Evolutionary conservation across 1,140 invertebrate species (phyloP).

Genomic region (Neelides sp.): DNA sequence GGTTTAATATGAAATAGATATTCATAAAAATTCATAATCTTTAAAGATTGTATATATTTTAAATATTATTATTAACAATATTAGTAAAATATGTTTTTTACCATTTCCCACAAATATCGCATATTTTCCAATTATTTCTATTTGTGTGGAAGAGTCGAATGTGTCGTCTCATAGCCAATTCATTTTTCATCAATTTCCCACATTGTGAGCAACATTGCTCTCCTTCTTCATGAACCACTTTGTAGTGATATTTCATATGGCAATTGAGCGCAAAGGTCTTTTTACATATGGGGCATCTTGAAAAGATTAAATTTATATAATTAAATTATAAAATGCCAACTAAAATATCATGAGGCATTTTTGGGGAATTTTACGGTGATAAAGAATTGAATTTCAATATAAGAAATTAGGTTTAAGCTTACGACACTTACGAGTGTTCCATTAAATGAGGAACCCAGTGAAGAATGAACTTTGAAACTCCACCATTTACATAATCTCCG

Average conservation of each 20-base stretch:
- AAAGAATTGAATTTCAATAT: too few relatives aligned
- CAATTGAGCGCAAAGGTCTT: conserved; percentile 21
- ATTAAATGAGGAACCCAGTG: conserved; percentile 21
- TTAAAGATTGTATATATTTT: not conserved
- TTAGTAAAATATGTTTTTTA: conserved; percentile 4
- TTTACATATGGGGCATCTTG: conserved; percentile 16
- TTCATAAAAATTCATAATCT: too few relatives aligned
- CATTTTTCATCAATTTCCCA: conserved; percentile 21
- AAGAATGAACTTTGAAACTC: conserved; percentile 21
- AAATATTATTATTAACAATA: not conserved
- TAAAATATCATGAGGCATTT: not conserved
- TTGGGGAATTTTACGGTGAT: too few relatives aligned
- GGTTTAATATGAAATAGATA: too few relatives aligned
- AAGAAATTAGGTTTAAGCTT: too few relatives aligned
- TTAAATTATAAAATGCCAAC: not conserved
- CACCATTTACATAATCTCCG: conserved; percentile 15
- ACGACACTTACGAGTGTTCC: conserved; percentile 16
- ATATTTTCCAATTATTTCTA: conserved; percentile 18
- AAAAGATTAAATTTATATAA: not conserved
- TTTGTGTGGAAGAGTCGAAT: conserved; percentile 18
- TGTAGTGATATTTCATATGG: conserved; percentile 22
- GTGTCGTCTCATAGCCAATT: conserved; percentile 20
- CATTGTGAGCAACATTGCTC: conserved; percentile 16
- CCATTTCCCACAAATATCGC: conserved; percentile 23
- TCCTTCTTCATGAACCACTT: conserved; percentile 18